Percentiles rank a stretch among this genome's conserved stretches.
phyloP scores from a whole-genome alignment of 2,113 vertebrate genomes.

The Gallinago paraguaiae region DNA sequence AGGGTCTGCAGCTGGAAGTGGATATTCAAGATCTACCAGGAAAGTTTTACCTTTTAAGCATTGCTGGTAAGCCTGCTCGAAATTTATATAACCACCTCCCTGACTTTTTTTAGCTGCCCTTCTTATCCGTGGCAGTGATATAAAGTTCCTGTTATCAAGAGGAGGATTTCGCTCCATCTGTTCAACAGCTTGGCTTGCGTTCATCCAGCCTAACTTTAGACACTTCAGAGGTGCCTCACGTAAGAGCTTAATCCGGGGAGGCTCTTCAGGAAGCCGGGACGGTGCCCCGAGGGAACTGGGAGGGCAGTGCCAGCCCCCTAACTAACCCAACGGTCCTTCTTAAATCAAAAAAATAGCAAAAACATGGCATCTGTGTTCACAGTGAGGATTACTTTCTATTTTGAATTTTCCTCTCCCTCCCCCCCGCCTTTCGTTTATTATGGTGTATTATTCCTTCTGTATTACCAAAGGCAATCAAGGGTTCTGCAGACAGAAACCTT shows the following conservation, averaged over 20 bases:
- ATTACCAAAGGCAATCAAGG: background rate
- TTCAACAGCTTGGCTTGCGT: constrained; percentile 59
- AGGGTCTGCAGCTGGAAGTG: background rate
- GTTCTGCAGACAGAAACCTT: background rate
- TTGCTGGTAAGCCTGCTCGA: constrained; percentile 18
- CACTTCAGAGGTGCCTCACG: constrained; percentile 4
- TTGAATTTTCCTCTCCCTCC: background rate
- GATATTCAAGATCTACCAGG: background rate
- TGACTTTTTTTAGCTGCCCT: constrained; percentile 68
- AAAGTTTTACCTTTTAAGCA: constrained; percentile 41
- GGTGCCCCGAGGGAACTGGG: background rate
- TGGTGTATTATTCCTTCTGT: background rate
- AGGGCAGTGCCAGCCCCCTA: fast-evolving
- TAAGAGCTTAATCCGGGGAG: constrained; percentile 32
- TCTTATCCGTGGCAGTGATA: constrained; percentile 59
- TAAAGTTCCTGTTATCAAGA: constrained; percentile 66
- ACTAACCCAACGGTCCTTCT: background rate
- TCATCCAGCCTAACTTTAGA: constrained; percentile 71
- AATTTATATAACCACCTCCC: constrained; percentile 52
- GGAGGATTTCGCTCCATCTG: constrained; percentile 70
- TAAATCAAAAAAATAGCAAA: background rate
- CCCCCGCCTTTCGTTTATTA: background rate
- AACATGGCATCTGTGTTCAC: background rate
- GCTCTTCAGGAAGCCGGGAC: background rate
- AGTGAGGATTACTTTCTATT: background rate